Evolutionary conservation across 2,113 vertebrate genomes (phyloP).

Genomic region (Strix aluco): DNA sequence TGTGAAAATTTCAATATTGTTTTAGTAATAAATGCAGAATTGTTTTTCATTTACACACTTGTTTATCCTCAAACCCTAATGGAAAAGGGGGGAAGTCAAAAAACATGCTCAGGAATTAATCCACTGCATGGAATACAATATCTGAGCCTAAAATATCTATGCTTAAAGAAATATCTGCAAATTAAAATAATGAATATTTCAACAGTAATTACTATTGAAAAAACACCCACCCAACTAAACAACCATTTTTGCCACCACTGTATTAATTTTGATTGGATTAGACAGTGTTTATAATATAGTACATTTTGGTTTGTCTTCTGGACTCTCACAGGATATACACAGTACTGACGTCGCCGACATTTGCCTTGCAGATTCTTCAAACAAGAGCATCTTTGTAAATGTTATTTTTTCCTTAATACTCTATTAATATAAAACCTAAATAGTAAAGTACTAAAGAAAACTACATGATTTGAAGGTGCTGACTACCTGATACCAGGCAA

Average conservation of each 20-base stretch:
- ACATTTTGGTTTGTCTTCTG: background rate
- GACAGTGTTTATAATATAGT: background rate
- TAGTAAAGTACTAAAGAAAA: background rate
- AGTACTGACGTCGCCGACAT: background rate
- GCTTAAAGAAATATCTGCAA: background rate
- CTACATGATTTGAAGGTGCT: background rate
- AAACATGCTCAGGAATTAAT: background rate
- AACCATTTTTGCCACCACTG: background rate
- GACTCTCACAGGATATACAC: background rate
- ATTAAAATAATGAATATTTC: background rate
- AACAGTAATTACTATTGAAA: background rate
- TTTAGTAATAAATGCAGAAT: conserved; percentile 54
- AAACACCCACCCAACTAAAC: background rate
- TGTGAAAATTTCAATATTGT: conserved; percentile 66
- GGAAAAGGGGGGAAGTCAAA: conserved; percentile 24
- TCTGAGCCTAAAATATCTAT: background rate
- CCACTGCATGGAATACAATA: background rate
- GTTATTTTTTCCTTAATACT: background rate
- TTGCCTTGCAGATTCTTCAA: background rate
- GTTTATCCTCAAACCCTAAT: conserved; percentile 39
- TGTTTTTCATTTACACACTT: conserved; percentile 62
- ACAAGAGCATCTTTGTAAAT: background rate
- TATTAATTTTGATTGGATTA: background rate
- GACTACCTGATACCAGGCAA: background rate
- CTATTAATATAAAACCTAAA: background rate